Evolutionary conservation across 92 coral and sea anemone species (phyloP).

Genomic region (Zoanthus sansibaricus): DNA sequence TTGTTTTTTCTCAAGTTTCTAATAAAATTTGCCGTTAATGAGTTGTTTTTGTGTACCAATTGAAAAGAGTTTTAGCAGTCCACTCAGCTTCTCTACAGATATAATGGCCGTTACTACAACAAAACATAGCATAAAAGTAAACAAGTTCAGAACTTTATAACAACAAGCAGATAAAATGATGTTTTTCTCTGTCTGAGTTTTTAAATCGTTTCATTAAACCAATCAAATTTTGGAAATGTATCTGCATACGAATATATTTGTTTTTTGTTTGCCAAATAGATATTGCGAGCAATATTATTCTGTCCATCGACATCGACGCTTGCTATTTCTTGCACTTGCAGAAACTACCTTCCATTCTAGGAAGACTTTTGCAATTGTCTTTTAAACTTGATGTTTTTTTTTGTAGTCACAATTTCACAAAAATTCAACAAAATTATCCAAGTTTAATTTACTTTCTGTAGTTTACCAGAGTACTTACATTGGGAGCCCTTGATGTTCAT

Average conservation of each 20-base stretch:
- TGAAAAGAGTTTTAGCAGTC: background rate
- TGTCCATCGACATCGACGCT: background rate
- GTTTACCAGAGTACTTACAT: constrained; percentile 6
- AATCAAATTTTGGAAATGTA: background rate
- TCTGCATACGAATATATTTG: background rate
- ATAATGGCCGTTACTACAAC: constrained; percentile 24
- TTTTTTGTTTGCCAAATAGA: background rate
- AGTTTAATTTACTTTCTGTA: background rate
- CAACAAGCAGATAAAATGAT: background rate
- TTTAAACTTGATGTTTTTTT: background rate
- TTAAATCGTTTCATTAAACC: too few relatives aligned
- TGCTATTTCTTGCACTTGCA: background rate
- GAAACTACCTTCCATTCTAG: background rate
- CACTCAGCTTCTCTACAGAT: background rate
- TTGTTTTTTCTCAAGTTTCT: background rate
- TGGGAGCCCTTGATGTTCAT: background rate
- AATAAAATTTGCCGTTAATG: background rate
- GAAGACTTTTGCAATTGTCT: background rate
- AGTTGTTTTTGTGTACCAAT: background rate
- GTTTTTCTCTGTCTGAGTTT: background rate
- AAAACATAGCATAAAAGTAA: constrained; percentile 13
- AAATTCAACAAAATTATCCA: background rate
- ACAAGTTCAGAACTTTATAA: background rate
- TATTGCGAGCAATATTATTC: background rate
- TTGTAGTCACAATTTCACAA: background rate